These are phyloP conservation scores for Ibycter americanus DNA, from an alignment of 2,797 vertebrate species.

Conservation along the genomic window DNA sequence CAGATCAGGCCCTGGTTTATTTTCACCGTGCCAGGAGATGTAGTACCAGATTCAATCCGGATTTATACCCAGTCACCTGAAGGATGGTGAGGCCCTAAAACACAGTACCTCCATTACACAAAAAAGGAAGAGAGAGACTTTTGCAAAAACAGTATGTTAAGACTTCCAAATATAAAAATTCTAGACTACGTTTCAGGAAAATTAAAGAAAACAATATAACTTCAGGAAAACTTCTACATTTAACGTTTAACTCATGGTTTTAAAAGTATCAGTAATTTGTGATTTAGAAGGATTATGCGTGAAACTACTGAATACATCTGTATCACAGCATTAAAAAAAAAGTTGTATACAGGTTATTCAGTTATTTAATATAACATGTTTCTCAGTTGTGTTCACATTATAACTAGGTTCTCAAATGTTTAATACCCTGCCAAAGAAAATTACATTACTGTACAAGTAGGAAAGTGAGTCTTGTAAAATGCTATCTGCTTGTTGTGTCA, in stretches of 20 bases:
- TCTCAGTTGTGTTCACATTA: not conserved
- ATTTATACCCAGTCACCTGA: not conserved
- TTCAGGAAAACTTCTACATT: not conserved
- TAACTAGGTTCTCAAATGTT: not conserved
- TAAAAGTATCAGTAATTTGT: not conserved
- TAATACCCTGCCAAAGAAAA: not conserved
- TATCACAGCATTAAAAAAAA: not conserved
- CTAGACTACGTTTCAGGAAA: not conserved
- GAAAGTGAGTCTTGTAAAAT: not conserved
- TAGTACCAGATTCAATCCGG: not conserved
- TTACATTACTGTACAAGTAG: not conserved
- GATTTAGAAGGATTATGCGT: not conserved
- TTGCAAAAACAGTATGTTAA: not conserved
- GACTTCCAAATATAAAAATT: not conserved
- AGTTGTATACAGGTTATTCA: not conserved
- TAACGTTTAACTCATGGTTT: not conserved
- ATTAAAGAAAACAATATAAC: not conserved
- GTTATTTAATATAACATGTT: not conserved
- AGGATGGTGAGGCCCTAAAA: not conserved
- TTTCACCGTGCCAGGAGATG: not conserved
- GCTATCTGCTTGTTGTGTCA: not conserved
- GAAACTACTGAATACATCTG: not conserved
- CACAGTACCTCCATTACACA: not conserved
- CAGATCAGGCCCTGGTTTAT: not conserved
- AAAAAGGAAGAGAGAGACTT: not conserved